A percentile compares a stretch with the other conserved stretches of the same genome.
These are phyloP conservation scores for Choristoneura fumiferana DNA, from an alignment of 1,140 invertebrate genomes.

Conservation along the genomic window DNA sequence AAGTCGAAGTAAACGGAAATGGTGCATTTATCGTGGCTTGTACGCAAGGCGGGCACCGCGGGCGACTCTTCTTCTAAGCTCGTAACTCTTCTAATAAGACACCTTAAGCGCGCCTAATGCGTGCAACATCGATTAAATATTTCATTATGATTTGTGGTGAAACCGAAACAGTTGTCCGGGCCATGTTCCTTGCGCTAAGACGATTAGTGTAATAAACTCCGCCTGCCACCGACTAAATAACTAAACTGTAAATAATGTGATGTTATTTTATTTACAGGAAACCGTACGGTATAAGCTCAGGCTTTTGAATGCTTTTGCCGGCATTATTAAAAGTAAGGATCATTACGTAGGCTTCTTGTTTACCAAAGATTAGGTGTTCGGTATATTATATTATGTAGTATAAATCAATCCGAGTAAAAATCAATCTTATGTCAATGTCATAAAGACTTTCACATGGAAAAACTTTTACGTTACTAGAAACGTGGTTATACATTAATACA, in stretches of 20 bases:
- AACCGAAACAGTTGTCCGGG: slow-evolving; percentile 43
- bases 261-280: too few relatives aligned
- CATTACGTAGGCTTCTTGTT: too few relatives aligned
- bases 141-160: slow-evolving; percentile 60
- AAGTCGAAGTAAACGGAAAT: slow-evolving; percentile 63
- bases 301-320: too few relatives aligned
- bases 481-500: too few relatives aligned
- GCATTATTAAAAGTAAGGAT: too few relatives aligned
- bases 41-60: slow-evolving; percentile 47
- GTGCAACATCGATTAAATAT: slow-evolving; percentile 50
- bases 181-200: slow-evolving; percentile 37
- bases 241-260: not conserved
- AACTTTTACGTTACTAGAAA: too few relatives aligned
- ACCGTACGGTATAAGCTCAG: too few relatives aligned
- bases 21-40: slow-evolving; percentile 62
- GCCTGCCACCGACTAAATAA: slow-evolving; percentile 13
- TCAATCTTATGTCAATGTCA: too few relatives aligned
- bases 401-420: too few relatives aligned
- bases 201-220: slow-evolving; percentile 44
- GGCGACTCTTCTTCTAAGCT: slow-evolving; percentile 59
- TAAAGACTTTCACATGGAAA: too few relatives aligned
- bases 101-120: slow-evolving; percentile 58
- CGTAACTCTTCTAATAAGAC: slow-evolving; percentile 67
- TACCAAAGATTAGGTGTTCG: too few relatives aligned
- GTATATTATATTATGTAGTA: too few relatives aligned